Percentiles rank a stretch among this genome's conserved stretches.
Conservation (phyloP, 2,888 invertebrate genomes). For the Eueremaeus valkanovi region DNA sequence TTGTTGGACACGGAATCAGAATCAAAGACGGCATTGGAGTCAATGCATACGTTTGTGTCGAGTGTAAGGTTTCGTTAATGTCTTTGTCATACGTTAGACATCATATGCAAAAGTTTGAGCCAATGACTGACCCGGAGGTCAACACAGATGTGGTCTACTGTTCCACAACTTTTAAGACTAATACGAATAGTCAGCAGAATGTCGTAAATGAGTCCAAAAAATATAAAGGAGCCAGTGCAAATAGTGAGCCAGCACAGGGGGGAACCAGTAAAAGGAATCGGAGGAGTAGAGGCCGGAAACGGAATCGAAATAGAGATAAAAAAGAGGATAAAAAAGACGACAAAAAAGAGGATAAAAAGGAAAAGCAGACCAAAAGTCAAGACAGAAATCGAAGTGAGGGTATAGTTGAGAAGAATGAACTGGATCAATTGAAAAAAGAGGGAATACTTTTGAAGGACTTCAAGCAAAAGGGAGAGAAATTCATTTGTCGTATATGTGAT, state of each 20-base stretch:
- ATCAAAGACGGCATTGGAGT: conserved; percentile 1
- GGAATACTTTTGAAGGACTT: no score
- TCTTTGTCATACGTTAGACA: conserved; percentile 1
- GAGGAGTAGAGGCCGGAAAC: not conserved
- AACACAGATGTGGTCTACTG: not conserved
- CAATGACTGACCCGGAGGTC: not conserved
- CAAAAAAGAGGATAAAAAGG: not conserved
- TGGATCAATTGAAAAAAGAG: no score
- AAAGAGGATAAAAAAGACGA: not conserved
- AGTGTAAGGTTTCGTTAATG: not conserved
- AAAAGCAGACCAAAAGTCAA: not conserved
- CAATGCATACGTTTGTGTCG: not conserved
- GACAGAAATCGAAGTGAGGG: not conserved
- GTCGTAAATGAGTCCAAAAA: no score
- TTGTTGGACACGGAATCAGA: not conserved
- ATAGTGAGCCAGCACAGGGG: no score
- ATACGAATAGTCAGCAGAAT: no score
- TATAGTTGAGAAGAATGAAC: no score
- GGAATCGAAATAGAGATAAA: not conserved
- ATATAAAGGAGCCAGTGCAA: no score
- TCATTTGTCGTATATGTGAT: no score
- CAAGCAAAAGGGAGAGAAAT: no score
- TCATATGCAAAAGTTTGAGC: not conserved
- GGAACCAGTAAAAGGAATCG: no score
- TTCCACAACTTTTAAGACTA: not conserved